Conservation (phyloP, 2,797 vertebrate species). For the Lindbergichthys nudifrons region DNA sequence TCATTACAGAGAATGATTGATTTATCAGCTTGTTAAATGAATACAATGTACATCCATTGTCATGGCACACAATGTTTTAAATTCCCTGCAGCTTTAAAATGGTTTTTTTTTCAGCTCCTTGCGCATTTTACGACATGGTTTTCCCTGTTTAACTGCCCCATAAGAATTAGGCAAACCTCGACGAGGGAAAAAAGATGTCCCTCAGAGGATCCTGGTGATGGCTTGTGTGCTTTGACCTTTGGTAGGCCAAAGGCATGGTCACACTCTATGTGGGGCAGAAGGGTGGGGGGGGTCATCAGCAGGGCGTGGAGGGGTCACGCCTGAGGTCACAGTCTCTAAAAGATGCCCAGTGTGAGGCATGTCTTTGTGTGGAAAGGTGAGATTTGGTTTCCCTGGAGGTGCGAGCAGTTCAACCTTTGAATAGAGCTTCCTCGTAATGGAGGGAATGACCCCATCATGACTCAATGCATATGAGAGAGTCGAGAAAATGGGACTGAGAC, state of each 20-base stretch:
- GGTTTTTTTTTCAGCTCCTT: slow-evolving; percentile 25
- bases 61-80: slow-evolving; percentile 23
- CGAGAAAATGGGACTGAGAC: slow-evolving; percentile 23
- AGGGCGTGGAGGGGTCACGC: slow-evolving; percentile 71
- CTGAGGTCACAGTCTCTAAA: slow-evolving; percentile 67
- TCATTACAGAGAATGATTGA: slow-evolving; percentile 20
- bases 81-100: slow-evolving; percentile 38
- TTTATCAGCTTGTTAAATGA: slow-evolving; percentile 58
- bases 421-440: slow-evolving; percentile 48
- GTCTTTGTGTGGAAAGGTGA: slow-evolving; percentile 80
- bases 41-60: slow-evolving; percentile 28
- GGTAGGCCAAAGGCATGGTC: slow-evolving; percentile 83
- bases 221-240: slow-evolving; percentile 70
- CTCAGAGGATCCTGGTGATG: slow-evolving; percentile 53
- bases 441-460: slow-evolving; percentile 59
- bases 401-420: slow-evolving; percentile 53
- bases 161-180: slow-evolving; percentile 29
- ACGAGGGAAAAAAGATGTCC: slow-evolving; percentile 69
- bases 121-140: slow-evolving; percentile 29
- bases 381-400: slow-evolving; percentile 70
- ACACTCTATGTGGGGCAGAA: slow-evolving; percentile 33
- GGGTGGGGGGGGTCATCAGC: slow-evolving; percentile 64
- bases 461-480: slow-evolving; percentile 40
- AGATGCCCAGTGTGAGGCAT: slow-evolving; percentile 73
- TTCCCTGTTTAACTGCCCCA: slow-evolving; percentile 34